Conservation (phyloP, 2,888 invertebrate species). For the Drosophila percnosoma region DNA sequence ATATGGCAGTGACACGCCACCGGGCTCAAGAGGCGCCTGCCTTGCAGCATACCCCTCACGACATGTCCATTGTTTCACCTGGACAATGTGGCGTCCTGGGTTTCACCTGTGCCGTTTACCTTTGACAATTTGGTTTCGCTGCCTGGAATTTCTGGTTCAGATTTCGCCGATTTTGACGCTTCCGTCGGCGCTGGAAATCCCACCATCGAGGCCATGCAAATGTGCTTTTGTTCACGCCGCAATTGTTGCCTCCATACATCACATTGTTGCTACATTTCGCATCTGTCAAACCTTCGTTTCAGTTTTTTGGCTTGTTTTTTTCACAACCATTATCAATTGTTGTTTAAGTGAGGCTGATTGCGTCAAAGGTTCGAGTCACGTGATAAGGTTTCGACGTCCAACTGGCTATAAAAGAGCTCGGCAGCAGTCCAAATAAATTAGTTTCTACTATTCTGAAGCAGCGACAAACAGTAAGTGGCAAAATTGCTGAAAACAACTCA, state of each 20-base stretch:
- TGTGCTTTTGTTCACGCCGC: slow-evolving; percentile 57
- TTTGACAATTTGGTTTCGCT: slow-evolving; percentile 61
- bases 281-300: slow-evolving; percentile 57
- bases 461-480: slow-evolving; percentile 54
- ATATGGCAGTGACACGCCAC: slow-evolving; percentile 56
- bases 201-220: slow-evolving; percentile 37
- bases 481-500: neutral
- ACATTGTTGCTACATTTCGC: slow-evolving; percentile 45
- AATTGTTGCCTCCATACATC: slow-evolving; percentile 36
- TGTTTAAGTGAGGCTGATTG: slow-evolving; percentile 57
- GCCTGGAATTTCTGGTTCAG: slow-evolving; percentile 54
- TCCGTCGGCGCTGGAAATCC: slow-evolving; percentile 43
- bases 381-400: slow-evolving; percentile 46
- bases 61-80: slow-evolving; percentile 60
- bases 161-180: slow-evolving; percentile 66
- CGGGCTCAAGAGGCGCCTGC: slow-evolving; percentile 50
- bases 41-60: slow-evolving; percentile 10
- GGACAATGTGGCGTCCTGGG: slow-evolving; percentile 54
- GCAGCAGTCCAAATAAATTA: slow-evolving; percentile 35
- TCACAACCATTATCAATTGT: slow-evolving; percentile 50
- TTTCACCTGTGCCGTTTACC: slow-evolving; percentile 32
- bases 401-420: slow-evolving; percentile 58
- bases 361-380: slow-evolving; percentile 61
- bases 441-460: slow-evolving; percentile 49
- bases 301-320: slow-evolving; percentile 19